A percentile compares a stretch with the other conserved stretches of the same genome.
These are phyloP conservation scores for Rhineura floridana DNA, from an alignment of 2,113 vertebrate genomes.

Conservation along the genomic window DNA sequence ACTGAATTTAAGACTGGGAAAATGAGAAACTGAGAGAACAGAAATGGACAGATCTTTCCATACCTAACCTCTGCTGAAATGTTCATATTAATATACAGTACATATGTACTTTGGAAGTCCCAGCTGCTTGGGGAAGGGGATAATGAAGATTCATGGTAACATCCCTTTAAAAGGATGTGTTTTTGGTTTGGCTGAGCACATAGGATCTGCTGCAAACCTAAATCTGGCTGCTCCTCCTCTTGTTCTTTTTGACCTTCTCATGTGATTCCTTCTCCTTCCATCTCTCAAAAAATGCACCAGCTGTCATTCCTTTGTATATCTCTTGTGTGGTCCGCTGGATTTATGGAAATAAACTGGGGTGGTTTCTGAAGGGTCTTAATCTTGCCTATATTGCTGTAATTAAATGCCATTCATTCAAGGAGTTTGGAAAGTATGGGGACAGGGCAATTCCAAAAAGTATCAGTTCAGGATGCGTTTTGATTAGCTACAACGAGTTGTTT, in stretches of 20 bases:
- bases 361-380: constrained; percentile 45
- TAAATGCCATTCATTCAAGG: constrained; percentile 51
- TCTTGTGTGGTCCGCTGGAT: constrained; percentile 68
- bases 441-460: constrained; percentile 44
- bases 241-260: constrained; percentile 31
- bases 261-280: constrained; percentile 43
- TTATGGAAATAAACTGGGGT: constrained; percentile 64
- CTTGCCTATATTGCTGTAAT: constrained; percentile 37
- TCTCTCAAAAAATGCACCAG: constrained; percentile 42
- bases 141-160: not conserved
- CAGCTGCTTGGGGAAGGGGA: no score
- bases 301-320: constrained; percentile 44
- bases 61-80: no score
- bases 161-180: constrained; percentile 4
- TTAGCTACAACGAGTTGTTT: constrained; percentile 52
- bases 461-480: constrained; percentile 47
- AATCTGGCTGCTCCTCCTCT: constrained; percentile 35
- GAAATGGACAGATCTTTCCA: no score
- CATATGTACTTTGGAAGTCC: no score
- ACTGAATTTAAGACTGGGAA: no score
- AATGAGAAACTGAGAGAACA: no score
- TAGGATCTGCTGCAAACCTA: not conserved
- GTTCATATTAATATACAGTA: no score
- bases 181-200: not conserved
- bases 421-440: constrained; percentile 45